These are phyloP conservation scores for Sycophila sp. DNA, from an alignment of 1,140 invertebrate species.

Conservation along the genomic window DNA sequence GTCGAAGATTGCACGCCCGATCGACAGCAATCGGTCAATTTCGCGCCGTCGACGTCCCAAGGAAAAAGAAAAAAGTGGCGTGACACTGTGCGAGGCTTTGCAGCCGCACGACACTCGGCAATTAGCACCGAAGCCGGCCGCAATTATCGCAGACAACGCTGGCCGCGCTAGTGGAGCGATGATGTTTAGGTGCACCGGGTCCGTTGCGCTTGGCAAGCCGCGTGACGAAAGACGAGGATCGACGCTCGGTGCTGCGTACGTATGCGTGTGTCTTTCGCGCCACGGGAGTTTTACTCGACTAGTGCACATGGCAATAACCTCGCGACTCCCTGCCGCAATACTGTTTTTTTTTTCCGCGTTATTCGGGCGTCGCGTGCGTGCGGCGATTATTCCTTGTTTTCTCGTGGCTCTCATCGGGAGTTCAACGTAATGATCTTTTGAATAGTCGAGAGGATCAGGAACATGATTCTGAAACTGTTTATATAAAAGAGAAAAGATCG, in stretches of 20 bases:
- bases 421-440: no score
- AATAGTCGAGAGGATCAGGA: no score
- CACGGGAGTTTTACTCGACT: background rate
- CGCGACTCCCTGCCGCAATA: no score
- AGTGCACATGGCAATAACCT: conserved; percentile 23
- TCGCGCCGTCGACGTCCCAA: no score
- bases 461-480: no score
- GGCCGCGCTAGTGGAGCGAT: background rate
- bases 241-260: background rate
- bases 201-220: conserved; percentile 9
- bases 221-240: conserved; percentile 15
- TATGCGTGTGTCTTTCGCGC: background rate
- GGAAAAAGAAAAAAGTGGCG: background rate
- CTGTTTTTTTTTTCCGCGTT: no score
- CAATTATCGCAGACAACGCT: conserved; percentile 22
- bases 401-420: no score
- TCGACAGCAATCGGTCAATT: no score
- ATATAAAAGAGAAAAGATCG: no score
- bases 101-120: background rate
- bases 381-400: no score
- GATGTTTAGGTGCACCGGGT: conserved; percentile 16
- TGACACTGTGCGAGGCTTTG: background rate
- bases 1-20: background rate
- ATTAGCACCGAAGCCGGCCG: conserved; percentile 13
- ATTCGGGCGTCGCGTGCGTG: no score